Base-by-base conservation (phyloP, 2,797 vertebrate genomes). In the Bovichtus variegatus region DNA sequence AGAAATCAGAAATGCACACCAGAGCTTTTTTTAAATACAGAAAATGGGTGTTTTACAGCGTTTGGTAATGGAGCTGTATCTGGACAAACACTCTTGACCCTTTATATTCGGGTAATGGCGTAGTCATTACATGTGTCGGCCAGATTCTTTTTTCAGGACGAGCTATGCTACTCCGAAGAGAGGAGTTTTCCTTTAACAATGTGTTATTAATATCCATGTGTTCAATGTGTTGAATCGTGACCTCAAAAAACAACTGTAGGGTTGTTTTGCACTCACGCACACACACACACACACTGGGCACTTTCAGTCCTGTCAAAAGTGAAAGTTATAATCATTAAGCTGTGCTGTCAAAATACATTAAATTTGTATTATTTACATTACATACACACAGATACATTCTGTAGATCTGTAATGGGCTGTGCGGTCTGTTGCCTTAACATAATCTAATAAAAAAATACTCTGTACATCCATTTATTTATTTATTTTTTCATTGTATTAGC, bases 301-400 rank as follows among this genome's bases (percentile, higher is more conserved):
- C 21, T 81, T 75, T 68, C 59, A 71, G n/a, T 44, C 59, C 73
- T 55, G 80, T 83, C 78, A 80, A 75, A 83, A 80, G 49, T 80
- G 77, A 85, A 87, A 87, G 82, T 74, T 80, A 75, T 82, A 80
- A 85, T 84, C 69, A 85, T 89, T 89, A 83, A 80, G 70, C 41
- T 71, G 63, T 53, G 51, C 81, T 84, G 84, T 90, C 83, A 58
- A 81, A 84, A 74, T 64, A 27, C 60, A 82, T 84, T 77, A 83
- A 50, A 46, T 65, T 54, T 50, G 23, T 74, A 23, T 70, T 43
- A 27, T 80, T 67, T 70, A 54, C 72, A 62, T 83, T 77, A 55
- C 9, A 27, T 25, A 63, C 40, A 36, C 36, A 61, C 15, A 77
- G 27, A 50, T 44, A n/a, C 18, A 53, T 25, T n/a, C 25, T 60